Conservation (phyloP, 2,797 vertebrate genomes). For the Oryzias dopingdopingensis region DNA sequence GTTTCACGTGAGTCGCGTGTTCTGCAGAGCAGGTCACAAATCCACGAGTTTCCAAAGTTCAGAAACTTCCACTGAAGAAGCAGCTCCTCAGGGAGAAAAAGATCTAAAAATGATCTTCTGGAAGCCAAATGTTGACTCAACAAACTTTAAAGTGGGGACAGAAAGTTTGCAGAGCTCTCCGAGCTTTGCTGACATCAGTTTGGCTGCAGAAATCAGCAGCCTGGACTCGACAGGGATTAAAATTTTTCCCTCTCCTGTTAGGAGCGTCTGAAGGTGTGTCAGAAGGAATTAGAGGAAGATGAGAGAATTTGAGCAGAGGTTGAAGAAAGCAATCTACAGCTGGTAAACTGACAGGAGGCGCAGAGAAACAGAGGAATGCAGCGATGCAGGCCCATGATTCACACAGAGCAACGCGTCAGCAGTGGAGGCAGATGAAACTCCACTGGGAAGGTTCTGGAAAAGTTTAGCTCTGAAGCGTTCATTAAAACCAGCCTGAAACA, state of each 20-base stretch:
- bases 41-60: too few relatives aligned
- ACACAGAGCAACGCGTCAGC: constrained; percentile 7
- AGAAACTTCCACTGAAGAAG: too few relatives aligned
- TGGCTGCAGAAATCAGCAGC: constrained; percentile 18
- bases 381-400: not conserved
- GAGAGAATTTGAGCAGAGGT: constrained; percentile 7
- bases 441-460: not conserved
- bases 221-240: constrained; percentile 26
- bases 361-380: not conserved
- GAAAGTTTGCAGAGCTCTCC: constrained; percentile 1
- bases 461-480: too few relatives aligned
- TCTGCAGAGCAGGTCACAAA: too few relatives aligned
- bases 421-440: constrained; percentile 4
- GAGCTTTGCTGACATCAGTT: constrained; percentile 16
- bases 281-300: constrained; percentile 20
- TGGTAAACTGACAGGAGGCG: constrained; percentile 6
- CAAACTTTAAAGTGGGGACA: not conserved
- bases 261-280: constrained; percentile 20
- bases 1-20: too few relatives aligned
- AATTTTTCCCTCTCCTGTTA: constrained; percentile 5
- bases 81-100: too few relatives aligned
- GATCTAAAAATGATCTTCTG: too few relatives aligned
- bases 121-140: too few relatives aligned
- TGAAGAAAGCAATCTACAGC: constrained; percentile 26
- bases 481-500: too few relatives aligned